Evolutionary conservation across 1,140 invertebrate species (phyloP).

Genomic region (Aphis craccivora): DNA sequence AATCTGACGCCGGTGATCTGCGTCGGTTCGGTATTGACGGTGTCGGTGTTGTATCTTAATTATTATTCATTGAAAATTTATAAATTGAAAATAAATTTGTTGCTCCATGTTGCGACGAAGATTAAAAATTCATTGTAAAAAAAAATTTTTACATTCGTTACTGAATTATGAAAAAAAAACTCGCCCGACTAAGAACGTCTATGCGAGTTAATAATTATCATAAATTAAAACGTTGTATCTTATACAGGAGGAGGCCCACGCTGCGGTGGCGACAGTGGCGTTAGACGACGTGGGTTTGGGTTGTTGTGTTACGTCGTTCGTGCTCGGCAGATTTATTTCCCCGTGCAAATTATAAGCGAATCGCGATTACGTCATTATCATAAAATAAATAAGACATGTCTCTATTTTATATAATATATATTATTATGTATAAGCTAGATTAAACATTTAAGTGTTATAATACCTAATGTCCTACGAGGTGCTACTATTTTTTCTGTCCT

Average conservation of each 20-base stretch:
- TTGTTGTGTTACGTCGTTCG: background rate
- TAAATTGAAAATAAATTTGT: conserved; percentile 48
- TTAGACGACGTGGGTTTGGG: conserved; percentile 33
- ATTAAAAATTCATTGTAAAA: background rate
- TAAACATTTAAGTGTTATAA: background rate
- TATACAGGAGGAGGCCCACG: background rate
- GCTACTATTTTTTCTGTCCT: too few species aligned
- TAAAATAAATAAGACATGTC: background rate
- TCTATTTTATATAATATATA: background rate
- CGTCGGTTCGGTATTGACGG: background rate
- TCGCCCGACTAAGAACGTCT: background rate
- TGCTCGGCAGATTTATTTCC: conserved; percentile 27
- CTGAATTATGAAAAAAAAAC: background rate
- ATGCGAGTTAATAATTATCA: background rate
- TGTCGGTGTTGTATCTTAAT: background rate
- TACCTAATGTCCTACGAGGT: too few species aligned
- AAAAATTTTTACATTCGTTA: background rate
- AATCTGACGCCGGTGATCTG: conserved; percentile 43
- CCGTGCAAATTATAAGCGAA: conserved; percentile 13
- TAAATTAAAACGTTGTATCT: conserved; percentile 36
- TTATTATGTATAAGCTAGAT: background rate
- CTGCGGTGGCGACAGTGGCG: background rate
- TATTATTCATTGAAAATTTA: conserved; percentile 47
- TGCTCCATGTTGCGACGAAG: background rate
- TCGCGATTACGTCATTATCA: background rate